phyloP scores from a whole-genome alignment of 2,113 vertebrate genomes.

The Ammodytes dubius region DNA sequence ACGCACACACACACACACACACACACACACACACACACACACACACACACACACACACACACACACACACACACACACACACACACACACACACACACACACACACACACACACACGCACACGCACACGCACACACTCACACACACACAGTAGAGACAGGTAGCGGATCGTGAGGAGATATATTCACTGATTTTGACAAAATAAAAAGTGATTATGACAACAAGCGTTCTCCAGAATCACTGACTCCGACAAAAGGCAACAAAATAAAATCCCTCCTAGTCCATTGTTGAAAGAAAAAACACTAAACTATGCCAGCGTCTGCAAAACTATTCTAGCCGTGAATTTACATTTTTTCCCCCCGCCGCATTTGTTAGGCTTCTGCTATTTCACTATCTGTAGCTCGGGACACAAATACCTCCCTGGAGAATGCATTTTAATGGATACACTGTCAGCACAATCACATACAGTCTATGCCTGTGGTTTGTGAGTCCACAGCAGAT shows the following conservation, averaged over 20 bases:
- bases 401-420: neutral
- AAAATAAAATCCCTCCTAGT: neutral
- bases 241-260: neutral
- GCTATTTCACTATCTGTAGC: constrained; percentile 1
- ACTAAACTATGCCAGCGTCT: neutral
- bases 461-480: constrained; percentile 48
- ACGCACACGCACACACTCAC: no score
- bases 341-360: neutral
- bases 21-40: no score
- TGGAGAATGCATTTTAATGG: constrained; percentile 16
- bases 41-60: no score
- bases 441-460: constrained; percentile 40
- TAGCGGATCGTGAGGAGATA: no score
- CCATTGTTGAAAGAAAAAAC: neutral
- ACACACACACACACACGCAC: no score
- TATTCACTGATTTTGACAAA: no score
- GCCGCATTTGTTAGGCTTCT: neutral
- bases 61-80: no score
- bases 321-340: neutral
- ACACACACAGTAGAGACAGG: no score
- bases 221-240: neutral
- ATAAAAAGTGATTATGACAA: no score
- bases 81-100: no score
- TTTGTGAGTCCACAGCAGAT: constrained; percentile 45
- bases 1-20: no score